phyloP scores from a whole-genome alignment of 2,113 vertebrate species.

The Hippocampus barbouri region DNA sequence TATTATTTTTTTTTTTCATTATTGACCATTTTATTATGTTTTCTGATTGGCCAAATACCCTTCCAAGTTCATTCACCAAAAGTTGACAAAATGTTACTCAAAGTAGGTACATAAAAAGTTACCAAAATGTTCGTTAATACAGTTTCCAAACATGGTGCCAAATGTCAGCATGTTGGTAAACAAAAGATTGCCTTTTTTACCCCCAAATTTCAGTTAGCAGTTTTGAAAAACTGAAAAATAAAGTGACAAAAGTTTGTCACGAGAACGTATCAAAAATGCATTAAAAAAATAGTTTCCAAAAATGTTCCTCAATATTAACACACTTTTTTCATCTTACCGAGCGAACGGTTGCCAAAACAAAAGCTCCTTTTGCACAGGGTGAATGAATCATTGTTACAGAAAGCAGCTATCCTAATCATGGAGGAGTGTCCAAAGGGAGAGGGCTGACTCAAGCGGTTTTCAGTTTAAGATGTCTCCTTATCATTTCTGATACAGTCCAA shows the following conservation, averaged over 20 bases:
- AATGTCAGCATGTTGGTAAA: no score
- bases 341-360: neutral
- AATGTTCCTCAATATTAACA: neutral
- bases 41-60: no score
- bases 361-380: neutral
- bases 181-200: no score
- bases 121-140: neutral
- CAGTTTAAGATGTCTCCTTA: neutral
- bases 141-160: no score
- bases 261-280: no score
- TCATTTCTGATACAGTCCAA: slow-evolving; percentile 66
- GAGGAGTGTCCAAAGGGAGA: neutral
- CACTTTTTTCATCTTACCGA: neutral
- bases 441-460: neutral
- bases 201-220: no score
- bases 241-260: no score
- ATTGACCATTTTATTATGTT: neutral
- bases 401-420: neutral
- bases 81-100: neutral
- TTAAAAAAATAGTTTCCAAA: neutral
- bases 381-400: neutral
- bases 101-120: neutral
- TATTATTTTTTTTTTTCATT: neutral
- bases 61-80: neutral
- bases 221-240: no score